A percentile compares a stretch with the other conserved stretches of the same genome.
These are phyloP conservation scores for Prunella himalayana DNA, from an alignment of 2,113 vertebrate genomes.

Conservation along the genomic window DNA sequence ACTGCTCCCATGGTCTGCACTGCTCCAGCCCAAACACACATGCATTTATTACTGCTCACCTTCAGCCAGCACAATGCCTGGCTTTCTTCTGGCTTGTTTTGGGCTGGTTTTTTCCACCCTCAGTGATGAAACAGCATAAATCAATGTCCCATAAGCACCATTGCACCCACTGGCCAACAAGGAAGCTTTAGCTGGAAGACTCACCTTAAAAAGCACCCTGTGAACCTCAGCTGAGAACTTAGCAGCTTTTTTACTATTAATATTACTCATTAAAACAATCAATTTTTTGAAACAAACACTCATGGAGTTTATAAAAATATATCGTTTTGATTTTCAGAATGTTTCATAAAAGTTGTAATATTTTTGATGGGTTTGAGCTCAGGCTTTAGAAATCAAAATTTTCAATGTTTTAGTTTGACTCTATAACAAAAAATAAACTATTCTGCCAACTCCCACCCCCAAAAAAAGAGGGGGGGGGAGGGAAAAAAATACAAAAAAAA, in stretches of 20 bases:
- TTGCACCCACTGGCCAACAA: background rate
- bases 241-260: background rate
- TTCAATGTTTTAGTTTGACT: background rate
- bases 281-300: background rate
- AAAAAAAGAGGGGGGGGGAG: no score
- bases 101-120: accelerated
- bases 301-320: background rate
- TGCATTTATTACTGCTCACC: background rate
- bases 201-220: background rate
- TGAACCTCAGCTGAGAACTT: background rate
- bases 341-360: background rate
- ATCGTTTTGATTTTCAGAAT: background rate
- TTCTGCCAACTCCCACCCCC: no score
- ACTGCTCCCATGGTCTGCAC: background rate
- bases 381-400: background rate
- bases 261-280: background rate
- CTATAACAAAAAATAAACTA: background rate
- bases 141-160: background rate
- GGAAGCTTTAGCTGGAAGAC: background rate
- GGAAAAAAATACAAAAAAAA: background rate
- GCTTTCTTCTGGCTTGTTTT: background rate
- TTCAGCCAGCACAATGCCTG: background rate
- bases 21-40: accelerated
- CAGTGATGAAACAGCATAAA: background rate
- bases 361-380: background rate